phyloP scores from a whole-genome alignment of 2,113 vertebrate species.

The Chroicocephalus ridibundus region DNA sequence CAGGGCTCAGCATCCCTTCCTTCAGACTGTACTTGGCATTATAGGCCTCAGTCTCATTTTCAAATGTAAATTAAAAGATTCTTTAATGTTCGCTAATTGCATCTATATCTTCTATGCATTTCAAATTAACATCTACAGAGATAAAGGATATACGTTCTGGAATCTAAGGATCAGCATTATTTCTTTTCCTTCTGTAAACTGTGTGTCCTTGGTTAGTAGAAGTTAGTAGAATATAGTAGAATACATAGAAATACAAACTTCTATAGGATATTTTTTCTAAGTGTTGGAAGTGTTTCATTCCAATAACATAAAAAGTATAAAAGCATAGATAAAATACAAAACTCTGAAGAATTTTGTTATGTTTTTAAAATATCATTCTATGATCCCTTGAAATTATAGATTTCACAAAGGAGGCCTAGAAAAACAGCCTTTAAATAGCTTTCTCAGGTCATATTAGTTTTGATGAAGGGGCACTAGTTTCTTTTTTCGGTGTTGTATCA shows the following conservation, averaged over 20 bases:
- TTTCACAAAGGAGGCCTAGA: not conserved
- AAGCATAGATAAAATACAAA: not conserved
- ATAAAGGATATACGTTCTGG: not conserved
- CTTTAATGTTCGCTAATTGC: not conserved
- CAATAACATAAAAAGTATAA: not conserved
- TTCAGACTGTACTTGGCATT: not conserved
- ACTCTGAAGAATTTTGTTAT: not conserved
- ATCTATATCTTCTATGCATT: not conserved
- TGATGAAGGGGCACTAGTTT: not conserved
- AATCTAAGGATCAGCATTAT: not conserved
- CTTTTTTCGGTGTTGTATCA: not conserved
- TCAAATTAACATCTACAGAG: not conserved
- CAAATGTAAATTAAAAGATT: not conserved
- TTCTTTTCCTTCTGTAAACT: not conserved
- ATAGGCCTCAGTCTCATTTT: not conserved
- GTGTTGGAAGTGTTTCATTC: not conserved
- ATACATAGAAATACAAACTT: not conserved
- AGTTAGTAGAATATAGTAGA: not conserved
- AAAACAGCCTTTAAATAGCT: not conserved
- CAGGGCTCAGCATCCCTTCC: not conserved
- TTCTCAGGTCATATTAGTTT: not conserved
- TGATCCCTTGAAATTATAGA: not conserved
- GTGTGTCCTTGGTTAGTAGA: not conserved
- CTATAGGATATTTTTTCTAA: not conserved
- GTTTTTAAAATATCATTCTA: not conserved